Evolutionary conservation across 37 sponge, comb jelly and placozoan species (phyloP), one percentile per base, ranked within the genome.

Genomic region (Oscarella lobularis): DNA sequence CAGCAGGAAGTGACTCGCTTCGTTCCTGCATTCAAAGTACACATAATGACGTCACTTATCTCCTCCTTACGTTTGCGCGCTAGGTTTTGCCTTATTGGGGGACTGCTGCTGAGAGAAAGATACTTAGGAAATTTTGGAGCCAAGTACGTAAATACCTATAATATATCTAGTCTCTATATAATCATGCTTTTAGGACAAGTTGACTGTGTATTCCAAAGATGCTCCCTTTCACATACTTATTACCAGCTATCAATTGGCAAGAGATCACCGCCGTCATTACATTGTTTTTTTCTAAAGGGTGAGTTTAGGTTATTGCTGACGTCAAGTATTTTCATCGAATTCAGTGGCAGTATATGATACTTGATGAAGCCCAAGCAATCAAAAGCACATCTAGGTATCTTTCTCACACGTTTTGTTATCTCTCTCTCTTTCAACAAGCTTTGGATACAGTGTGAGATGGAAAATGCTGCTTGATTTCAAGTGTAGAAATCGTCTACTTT

Each of bases 331-430:
- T 94, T 38, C 95, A 94, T 67, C 66, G 86, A 0, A 66, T 90
- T n/a, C 88, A 90, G 72, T 94, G 95, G 95, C 95, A 94, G 91
- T 94, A 94, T 76, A 87, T 94, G 88, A 85, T 94, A 6, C 82
- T 94, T 75, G 95, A 94, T 37, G 95, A 94, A 74, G 95, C 95
- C 29, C 95, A 94, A 72, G 95, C 95, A 74, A 90, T 94, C 74
- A 94, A 94, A 85, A 94, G 95, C 65, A 40, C 69, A 3, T 40
- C 79, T 31, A 68, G 71, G 71, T 68, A 5, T 34, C 31, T 68
- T 30, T 29, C 6, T 68, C 6, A 68, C 33, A 14, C 71, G 33
- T 14, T 29, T 5, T 68, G 71, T 68, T 68, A 68, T 68, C 31
- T 5, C 4, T 35, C 31, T 68, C 5, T 30, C 33, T 5, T 14